A percentile compares a stretch with the other conserved stretches of the same genome.
These are phyloP conservation scores for Scaptodrosophila lebanonensis DNA, from an alignment of 1,140 invertebrate genomes.

Conservation along the genomic window DNA sequence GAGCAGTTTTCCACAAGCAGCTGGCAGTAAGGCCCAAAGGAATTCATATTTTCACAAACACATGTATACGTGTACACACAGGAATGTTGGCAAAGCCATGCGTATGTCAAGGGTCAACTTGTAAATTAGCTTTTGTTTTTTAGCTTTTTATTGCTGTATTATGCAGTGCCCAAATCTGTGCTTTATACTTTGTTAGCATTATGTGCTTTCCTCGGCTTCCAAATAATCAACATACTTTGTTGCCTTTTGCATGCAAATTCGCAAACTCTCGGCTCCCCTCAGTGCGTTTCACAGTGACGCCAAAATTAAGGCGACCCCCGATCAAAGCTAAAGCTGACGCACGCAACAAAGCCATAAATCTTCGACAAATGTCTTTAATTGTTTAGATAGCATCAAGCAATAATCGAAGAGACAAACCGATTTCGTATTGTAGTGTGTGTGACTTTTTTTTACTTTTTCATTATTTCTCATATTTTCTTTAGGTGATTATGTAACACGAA, in stretches of 20 bases:
- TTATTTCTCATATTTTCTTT: no score
- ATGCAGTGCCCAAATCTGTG: constrained; percentile 18
- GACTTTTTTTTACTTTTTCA: no score
- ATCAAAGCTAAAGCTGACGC: constrained; percentile 35
- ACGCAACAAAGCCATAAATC: constrained; percentile 60
- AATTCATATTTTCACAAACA: no score
- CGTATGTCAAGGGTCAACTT: constrained; percentile 18
- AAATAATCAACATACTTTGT: constrained; percentile 51
- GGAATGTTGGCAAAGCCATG: constrained; percentile 10
- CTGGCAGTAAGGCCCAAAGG: no score
- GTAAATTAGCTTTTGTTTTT: constrained; percentile 41
- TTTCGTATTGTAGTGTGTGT: no score
- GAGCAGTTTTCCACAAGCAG: no score
- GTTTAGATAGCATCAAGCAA: constrained; percentile 29
- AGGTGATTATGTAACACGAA: constrained; percentile 53
- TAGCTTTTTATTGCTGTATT: no score
- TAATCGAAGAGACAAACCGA: constrained; percentile 6
- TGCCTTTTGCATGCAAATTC: constrained; percentile 14
- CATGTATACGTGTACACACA: no score
- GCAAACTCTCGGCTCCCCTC: no score
- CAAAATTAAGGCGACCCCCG: constrained; percentile 25
- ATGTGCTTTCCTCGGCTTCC: constrained; percentile 14
- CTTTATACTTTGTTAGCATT: not conserved
- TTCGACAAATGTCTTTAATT: constrained; percentile 55
- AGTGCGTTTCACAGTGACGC: no score